Base-by-base conservation (phyloP, 2,888 invertebrate genomes). In the Hyles lineata region DNA sequence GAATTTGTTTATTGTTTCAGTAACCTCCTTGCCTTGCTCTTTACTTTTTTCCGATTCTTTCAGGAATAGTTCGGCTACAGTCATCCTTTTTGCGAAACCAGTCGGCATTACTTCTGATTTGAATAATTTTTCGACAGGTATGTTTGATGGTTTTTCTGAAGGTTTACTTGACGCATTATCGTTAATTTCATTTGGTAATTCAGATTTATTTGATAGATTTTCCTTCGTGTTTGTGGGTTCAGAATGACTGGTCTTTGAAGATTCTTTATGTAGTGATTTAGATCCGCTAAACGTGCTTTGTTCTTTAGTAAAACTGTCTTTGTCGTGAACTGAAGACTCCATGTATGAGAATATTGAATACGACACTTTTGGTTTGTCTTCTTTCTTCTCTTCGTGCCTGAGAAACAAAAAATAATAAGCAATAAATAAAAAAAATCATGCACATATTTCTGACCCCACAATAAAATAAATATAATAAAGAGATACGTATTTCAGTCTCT, bases 281-380 rank as follows among this genome's bases (percentile, higher is more conserved):
- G 93, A 93, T 0, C 94, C 94, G 73, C 94, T 92, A 75, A 93
- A 93, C 73, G 87, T 89, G 43, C 78, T 88, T 67, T 95, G 94
- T 77, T 95, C 94, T 78, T 90, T 92, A 0, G 92, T 87, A 75
- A 96, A 96, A 76, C 95, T 95, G 25, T 95, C 91, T 79, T 95
- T 96, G 43, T 93, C 93, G 77, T 96, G 95, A 0, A 96, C 87
- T 0, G 95, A 95, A 2, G 93, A 94, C 86, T 97, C 96, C 76
- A 98, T 87, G 76, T 97, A 97, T 79, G 98, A 97, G 82, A 98
- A 98, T 72, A 98, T 96, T 0, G 97, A 96, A 89, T 96, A 96
- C 0, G 96, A 96, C 0, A 96, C 93, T 82, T 96, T 97, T 62
- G 96, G 96, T n/a, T 95, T 94, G 29, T 91, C 91, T 70, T 90